Evolutionary conservation across 2,888 invertebrate genomes (phyloP), one percentile per base, ranked within the genome.

Genomic region (Hydrotaea cyrtoneurina): DNA sequence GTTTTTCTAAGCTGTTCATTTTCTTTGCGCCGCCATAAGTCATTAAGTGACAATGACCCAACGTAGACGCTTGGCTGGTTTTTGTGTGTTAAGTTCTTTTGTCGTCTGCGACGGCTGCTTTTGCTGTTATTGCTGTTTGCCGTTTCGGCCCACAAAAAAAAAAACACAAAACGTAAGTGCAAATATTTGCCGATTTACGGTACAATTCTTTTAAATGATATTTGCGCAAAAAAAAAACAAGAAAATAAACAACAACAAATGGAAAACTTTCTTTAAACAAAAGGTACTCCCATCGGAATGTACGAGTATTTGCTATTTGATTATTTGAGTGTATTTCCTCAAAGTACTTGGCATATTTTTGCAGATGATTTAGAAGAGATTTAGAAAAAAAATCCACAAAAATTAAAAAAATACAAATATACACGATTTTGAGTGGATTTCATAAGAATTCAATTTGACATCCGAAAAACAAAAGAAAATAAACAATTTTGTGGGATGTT

Each of bases 11-110:
- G 2, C 36, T 36, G 3, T 36, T 36, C n/a, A 31, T 17, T 19
- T n/a, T 53, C 11, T 59, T 59, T 59, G 66, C 66, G 43, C 59
- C 66, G 43, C 59, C 31, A 43, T 43, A 73, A 80, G 57, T 55
- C 66, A 80, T 80, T 80, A 80, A 57, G 57, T 74, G 74, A 80
- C 79, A 80, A 80, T 80, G 79, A 80, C 79, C 79, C 79, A 80
- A 43, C 17, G 36, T 66, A 80, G 66, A 80, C 57, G 74, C 66
- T 74, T 74, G 39, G 74, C 64, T 80, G 74, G 66, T 74, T 80
- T 31, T 43, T 64, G 73, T 79, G 72, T 80, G 55, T 66, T 74
- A 66, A 46, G 21, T 62, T 46, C 50, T 72, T 71, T 46, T 59
- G 43, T 46, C 19, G 31, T 64, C 36, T n/a, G 21, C 53, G n/a